phyloP scores from a whole-genome alignment of 2,797 vertebrate species.

The Sphaeramia orbicularis region DNA sequence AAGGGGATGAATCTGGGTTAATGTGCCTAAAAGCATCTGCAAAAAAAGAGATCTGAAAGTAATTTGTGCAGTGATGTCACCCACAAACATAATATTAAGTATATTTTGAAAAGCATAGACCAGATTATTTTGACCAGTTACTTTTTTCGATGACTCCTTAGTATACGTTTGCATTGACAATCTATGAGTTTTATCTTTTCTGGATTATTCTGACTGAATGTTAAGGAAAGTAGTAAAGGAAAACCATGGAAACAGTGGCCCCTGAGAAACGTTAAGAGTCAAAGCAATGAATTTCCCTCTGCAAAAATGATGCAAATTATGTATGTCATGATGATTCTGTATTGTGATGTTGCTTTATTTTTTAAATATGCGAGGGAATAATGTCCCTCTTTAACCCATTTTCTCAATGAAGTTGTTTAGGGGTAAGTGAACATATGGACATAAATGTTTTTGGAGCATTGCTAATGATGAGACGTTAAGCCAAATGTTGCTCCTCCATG shows the following conservation, averaged over 20 bases:
- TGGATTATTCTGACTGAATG: constrained; percentile 31
- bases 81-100: constrained; percentile 42
- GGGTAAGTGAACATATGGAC: constrained; percentile 20
- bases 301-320: constrained; percentile 62
- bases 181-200: constrained; percentile 69
- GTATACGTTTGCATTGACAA: constrained; percentile 83
- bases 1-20: neutral
- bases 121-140: constrained; percentile 32
- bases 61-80: constrained; percentile 65
- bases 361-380: constrained; percentile 51
- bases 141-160: constrained; percentile 51
- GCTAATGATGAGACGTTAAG: constrained; percentile 42
- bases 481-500: constrained; percentile 58
- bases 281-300: constrained; percentile 51
- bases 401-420: constrained; percentile 23
- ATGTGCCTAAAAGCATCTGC: constrained; percentile 49
- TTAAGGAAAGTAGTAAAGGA: constrained; percentile 7
- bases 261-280: constrained; percentile 28
- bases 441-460: constrained; percentile 38
- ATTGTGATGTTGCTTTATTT: constrained; percentile 52
- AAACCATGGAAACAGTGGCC: constrained; percentile 22
- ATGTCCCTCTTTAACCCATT: constrained; percentile 20
- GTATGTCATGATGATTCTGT: constrained; percentile 47
- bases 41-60: constrained; percentile 38
- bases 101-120: constrained; percentile 41